Conservation (phyloP, 2,888 invertebrate genomes). For the Noctua janthe region DNA sequence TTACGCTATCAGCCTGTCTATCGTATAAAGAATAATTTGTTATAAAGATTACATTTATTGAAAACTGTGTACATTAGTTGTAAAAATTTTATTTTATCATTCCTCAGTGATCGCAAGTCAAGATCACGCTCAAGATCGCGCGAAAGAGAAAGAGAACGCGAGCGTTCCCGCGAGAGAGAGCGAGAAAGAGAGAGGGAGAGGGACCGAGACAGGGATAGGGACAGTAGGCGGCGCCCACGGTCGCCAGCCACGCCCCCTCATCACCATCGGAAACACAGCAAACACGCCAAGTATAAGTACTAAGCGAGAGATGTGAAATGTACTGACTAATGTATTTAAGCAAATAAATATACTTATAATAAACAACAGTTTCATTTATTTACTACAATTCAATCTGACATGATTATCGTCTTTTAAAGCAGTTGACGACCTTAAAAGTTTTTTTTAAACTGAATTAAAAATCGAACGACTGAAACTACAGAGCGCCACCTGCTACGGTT, state of each 20-base stretch:
- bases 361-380: conserved; percentile 13
- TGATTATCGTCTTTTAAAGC: background rate
- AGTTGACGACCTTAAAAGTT: too few relatives aligned
- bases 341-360: conserved; percentile 53
- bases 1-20: background rate
- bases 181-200: conserved; percentile 77
- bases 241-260: conserved; percentile 87
- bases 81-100: background rate
- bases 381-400: background rate
- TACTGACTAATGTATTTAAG: conserved; percentile 54
- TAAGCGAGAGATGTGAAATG: conserved; percentile 58
- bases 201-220: conserved; percentile 77
- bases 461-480: background rate
- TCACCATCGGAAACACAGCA: conserved; percentile 84
- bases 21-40: background rate
- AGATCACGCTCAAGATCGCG: conserved; percentile 82
- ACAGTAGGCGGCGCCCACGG: conserved; percentile 78
- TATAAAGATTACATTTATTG: background rate
- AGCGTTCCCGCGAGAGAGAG: conserved; percentile 74
- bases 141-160: conserved; percentile 75
- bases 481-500: too few relatives aligned
- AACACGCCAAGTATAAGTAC: conserved; percentile 87
- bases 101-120: conserved; percentile 80
- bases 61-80: background rate
- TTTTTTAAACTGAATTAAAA: background rate